phyloP scores from a whole-genome alignment of 2,888 invertebrate species.

The Sinopyrophorus schimmeli region DNA sequence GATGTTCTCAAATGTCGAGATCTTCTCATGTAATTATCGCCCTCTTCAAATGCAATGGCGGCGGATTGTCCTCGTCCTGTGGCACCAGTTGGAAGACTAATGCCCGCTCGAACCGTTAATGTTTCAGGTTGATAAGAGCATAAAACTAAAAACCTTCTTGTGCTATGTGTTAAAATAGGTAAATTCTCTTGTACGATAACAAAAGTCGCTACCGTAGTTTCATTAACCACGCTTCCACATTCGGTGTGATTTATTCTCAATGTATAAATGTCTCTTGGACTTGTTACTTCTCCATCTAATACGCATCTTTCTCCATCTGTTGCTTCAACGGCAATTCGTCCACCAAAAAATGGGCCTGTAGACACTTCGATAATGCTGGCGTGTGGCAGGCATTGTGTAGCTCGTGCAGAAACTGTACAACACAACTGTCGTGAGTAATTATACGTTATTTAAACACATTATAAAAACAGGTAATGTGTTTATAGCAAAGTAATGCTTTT shows the following conservation, averaged over 20 bases:
- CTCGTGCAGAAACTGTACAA: conserved; percentile 75
- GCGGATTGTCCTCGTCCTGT: conserved; percentile 55
- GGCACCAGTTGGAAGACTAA: conserved; percentile 64
- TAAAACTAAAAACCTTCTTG: conserved; percentile 75
- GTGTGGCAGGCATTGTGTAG: conserved; percentile 77
- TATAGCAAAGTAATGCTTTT: neutral
- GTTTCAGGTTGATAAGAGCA: conserved; percentile 83
- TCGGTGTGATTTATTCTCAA: conserved; percentile 71
- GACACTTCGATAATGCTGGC: conserved; percentile 82
- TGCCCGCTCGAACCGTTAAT: conserved; percentile 78
- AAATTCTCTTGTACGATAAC: conserved; percentile 83
- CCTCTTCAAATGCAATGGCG: conserved; percentile 42
- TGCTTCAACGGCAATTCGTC: conserved; percentile 75
- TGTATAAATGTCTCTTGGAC: conserved; percentile 72
- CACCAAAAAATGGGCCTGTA: conserved; percentile 80
- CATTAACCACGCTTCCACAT: conserved; percentile 75
- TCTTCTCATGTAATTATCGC: conserved; percentile 43
- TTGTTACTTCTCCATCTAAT: conserved; percentile 73
- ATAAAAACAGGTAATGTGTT: conserved; percentile 9
- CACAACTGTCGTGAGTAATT: conserved; percentile 11
- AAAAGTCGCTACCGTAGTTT: conserved; percentile 79
- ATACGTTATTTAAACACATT: conserved; percentile 5
- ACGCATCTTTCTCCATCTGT: conserved; percentile 73
- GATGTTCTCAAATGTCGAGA: conserved; percentile 45
- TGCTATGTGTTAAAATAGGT: conserved; percentile 76